Conservation (phyloP, 2,797 vertebrate species). For the Sebastes vulpes region DNA sequence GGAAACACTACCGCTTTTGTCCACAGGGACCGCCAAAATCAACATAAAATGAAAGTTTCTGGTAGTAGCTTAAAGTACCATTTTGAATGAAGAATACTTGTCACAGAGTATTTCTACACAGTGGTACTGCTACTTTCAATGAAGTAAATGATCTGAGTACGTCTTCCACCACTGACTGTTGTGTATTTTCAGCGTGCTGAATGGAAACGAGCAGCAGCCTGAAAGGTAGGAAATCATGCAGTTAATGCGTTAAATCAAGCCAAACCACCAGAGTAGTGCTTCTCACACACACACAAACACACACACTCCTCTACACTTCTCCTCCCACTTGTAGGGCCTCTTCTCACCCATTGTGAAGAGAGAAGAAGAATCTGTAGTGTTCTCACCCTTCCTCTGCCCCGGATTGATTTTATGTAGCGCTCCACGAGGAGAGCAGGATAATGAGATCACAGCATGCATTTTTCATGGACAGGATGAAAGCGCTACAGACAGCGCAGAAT, state of each 20-base stretch:
- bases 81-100: background rate
- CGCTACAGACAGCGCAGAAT: constrained; percentile 46
- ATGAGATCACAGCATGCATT: constrained; percentile 77
- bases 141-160: background rate
- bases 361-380: constrained; percentile 59
- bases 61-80: background rate
- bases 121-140: background rate
- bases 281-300: background rate
- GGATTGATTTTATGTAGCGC: constrained; percentile 68
- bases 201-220: background rate
- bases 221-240: background rate
- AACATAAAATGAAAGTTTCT: too few species aligned
- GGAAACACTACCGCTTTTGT: too few species aligned
- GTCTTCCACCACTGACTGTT: background rate
- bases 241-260: constrained; percentile 9
- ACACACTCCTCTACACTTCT: constrained; percentile 18
- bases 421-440: constrained; percentile 62
- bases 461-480: constrained; percentile 74
- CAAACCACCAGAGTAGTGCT: constrained; percentile 6
- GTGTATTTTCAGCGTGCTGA: background rate
- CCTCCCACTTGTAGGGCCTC: constrained; percentile 60
- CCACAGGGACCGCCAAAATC: too few species aligned
- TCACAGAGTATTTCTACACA: background rate
- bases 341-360: constrained; percentile 48
- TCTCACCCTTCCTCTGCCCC: constrained; percentile 53